phyloP scores from a whole-genome alignment of 2,888 invertebrate genomes.

The Notodonta dromedarius region DNA sequence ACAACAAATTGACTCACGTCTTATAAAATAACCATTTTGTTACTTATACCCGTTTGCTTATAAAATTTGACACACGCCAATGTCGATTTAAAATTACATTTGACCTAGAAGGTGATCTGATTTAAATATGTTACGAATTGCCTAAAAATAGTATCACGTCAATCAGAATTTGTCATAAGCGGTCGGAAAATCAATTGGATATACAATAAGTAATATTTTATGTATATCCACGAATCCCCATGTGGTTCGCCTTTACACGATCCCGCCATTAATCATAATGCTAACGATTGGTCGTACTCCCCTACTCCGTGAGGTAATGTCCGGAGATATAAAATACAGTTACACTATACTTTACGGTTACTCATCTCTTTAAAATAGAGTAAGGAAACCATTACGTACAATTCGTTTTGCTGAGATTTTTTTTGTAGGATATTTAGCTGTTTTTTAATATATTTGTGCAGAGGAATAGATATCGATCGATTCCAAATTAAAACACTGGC shows the following conservation, averaged over 20 bases:
- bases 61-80: not conserved
- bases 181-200: slow-evolving; percentile 27
- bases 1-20: not conserved
- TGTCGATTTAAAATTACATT: not conserved
- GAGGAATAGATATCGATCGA: no score
- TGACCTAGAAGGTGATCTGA: not conserved
- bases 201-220: slow-evolving; percentile 22
- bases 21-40: not conserved
- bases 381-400: slow-evolving; percentile 11
- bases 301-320: not conserved
- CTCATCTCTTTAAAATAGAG: slow-evolving; percentile 12
- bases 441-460: not conserved
- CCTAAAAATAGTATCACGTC: not conserved
- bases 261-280: slow-evolving; percentile 16
- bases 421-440: not conserved
- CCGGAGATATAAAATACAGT: slow-evolving; percentile 2
- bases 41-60: not conserved
- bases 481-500: not conserved
- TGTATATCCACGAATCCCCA: slow-evolving; percentile 15
- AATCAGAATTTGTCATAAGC: not conserved
- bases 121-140: no score
- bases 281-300: slow-evolving; percentile 9
- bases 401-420: slow-evolving; percentile 12
- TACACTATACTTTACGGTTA: slow-evolving; percentile 3
- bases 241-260: slow-evolving; percentile 16